Evolutionary conservation across 2,113 vertebrate species (phyloP).

Genomic region (Helogale parvula): DNA sequence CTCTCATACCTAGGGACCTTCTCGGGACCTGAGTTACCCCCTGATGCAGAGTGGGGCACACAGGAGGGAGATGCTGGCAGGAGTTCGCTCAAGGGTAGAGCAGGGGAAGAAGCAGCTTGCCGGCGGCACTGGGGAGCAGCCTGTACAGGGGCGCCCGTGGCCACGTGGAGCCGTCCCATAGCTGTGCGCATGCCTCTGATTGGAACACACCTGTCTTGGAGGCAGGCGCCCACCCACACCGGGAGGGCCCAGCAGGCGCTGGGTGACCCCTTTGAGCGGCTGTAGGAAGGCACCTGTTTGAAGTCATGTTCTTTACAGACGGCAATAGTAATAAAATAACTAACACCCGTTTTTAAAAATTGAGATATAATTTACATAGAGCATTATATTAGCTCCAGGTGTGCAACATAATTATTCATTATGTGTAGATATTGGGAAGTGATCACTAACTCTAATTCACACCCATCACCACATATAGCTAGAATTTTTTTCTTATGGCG

Average conservation of each 20-base stretch:
- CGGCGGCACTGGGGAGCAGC: background rate
- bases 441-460: background rate
- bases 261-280: background rate
- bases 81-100: background rate
- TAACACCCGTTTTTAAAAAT: background rate
- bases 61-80: background rate
- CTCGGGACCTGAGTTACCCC: background rate
- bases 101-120: background rate
- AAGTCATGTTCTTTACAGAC: too few relatives aligned
- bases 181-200: background rate
- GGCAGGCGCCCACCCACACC: background rate
- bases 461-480: background rate
- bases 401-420: too few relatives aligned
- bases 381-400: background rate
- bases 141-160: background rate
- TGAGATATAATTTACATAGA: background rate
- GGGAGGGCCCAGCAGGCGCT: background rate
- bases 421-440: accelerated
- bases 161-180: background rate
- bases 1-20: background rate
- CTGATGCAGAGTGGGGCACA: background rate
- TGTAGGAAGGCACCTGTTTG: background rate
- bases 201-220: background rate
- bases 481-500: background rate
- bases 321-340: background rate